phyloP scores from a whole-genome alignment of 1,140 invertebrate species.

The Tetramorium simillimum region DNA sequence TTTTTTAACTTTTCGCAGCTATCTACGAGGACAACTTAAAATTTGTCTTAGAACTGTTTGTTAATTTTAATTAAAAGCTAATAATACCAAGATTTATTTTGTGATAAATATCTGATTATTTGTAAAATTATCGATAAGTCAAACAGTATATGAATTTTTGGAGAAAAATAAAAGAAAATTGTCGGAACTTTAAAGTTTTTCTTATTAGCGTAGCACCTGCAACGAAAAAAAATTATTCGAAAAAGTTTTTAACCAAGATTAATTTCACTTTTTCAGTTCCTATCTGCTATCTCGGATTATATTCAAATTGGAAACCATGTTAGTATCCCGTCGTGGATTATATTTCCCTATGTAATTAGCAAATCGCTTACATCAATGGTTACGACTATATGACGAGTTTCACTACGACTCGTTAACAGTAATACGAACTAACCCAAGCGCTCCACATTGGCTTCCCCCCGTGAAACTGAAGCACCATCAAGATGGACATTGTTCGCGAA shows the following conservation, averaged over 20 bases:
- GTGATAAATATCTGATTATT: background rate
- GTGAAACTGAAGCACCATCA: constrained; percentile 27
- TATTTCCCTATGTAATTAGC: constrained; percentile 6
- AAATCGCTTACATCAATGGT: background rate
- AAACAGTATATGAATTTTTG: background rate
- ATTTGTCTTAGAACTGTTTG: too few species aligned
- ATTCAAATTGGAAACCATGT: background rate
- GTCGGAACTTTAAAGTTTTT: background rate
- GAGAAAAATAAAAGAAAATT: background rate
- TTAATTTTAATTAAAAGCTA: too few species aligned
- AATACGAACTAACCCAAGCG: constrained; percentile 21
- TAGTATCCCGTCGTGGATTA: background rate
- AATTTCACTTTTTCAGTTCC: background rate
- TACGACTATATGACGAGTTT: background rate
- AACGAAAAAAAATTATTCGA: background rate
- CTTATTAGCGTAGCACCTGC: background rate
- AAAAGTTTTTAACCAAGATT: background rate
- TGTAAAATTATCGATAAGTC: background rate
- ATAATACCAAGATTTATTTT: too few species aligned
- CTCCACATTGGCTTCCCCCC: constrained; percentile 34
- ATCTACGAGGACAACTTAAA: too few species aligned
- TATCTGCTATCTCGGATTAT: background rate
- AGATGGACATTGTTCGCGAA: constrained; percentile 32
- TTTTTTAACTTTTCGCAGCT: too few species aligned
- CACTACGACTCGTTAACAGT: background rate